These are phyloP conservation scores for Coelinius sp. DNA, from an alignment of 2,888 invertebrate genomes.

Conservation along the genomic window DNA sequence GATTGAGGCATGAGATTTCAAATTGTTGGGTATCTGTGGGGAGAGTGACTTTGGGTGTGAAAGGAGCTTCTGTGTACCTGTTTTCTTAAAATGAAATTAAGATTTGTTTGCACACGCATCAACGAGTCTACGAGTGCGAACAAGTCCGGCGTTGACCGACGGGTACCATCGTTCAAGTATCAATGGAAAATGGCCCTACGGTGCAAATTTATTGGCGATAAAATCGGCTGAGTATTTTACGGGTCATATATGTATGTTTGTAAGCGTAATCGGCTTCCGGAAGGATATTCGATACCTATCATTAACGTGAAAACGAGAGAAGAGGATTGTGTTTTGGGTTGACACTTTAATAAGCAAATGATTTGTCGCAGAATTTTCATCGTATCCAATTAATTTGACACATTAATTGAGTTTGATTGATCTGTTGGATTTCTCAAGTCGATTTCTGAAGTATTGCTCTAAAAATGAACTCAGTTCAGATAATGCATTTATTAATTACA, in stretches of 20 bases:
- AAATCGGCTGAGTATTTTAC: slow-evolving; percentile 63
- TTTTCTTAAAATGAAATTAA: not conserved
- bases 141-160: slow-evolving; percentile 32
- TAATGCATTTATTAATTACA: no score
- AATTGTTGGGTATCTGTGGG: slow-evolving; percentile 11
- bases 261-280: slow-evolving; percentile 38
- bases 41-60: slow-evolving; percentile 12
- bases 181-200: slow-evolving; percentile 47
- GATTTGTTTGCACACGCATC: not conserved
- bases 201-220: slow-evolving; percentile 65
- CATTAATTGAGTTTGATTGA: no score
- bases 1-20: not conserved
- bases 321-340: not conserved
- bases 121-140: not conserved
- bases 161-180: slow-evolving; percentile 43
- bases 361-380: not conserved
- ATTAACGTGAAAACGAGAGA: slow-evolving; percentile 29
- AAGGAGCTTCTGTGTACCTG: slow-evolving; percentile 15
- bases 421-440: no score
- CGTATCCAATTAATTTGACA: no score
- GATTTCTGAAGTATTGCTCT: no score
- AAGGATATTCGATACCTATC: slow-evolving; percentile 29
- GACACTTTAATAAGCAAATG: not conserved
- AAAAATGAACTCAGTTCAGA: no score
- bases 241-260: slow-evolving; percentile 55